These are phyloP conservation scores for Chymomyza costata DNA, from an alignment of 1,140 invertebrate species.

Conservation along the genomic window DNA sequence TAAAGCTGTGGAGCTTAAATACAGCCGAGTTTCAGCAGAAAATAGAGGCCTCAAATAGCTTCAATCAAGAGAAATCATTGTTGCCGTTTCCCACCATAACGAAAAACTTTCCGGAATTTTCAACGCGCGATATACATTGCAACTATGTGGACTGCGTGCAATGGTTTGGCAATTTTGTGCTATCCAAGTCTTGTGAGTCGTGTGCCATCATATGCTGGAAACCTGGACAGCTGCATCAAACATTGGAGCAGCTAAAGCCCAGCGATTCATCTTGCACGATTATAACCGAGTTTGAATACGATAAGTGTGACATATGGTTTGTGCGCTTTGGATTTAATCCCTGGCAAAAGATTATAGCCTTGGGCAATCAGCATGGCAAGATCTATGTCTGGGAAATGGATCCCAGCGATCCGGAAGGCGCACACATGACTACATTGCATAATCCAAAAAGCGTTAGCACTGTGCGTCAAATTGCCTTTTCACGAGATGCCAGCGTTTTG, in stretches of 20 bases:
- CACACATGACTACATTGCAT: constrained; percentile 85
- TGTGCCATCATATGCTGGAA: constrained; percentile 82
- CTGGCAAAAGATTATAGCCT: constrained; percentile 88
- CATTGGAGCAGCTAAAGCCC: constrained; percentile 51
- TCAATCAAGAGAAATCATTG: constrained; percentile 83
- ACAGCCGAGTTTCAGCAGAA: constrained; percentile 90
- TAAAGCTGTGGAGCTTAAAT: constrained; percentile 95
- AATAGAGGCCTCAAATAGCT: constrained; percentile 90
- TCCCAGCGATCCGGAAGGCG: constrained; percentile 85
- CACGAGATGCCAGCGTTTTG: constrained; percentile 88
- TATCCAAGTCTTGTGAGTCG: constrained; percentile 98
- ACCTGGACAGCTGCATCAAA: constrained; percentile 62
- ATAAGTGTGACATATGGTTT: constrained; percentile 99
- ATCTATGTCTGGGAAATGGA: constrained; percentile 97
- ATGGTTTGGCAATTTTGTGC: constrained; percentile 96
- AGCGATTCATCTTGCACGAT: constrained; percentile 70
- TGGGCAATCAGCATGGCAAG: constrained; percentile 94
- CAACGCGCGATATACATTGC: constrained; percentile 96
- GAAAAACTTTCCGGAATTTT: constrained; percentile 97
- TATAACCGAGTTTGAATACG: constrained; percentile 93
- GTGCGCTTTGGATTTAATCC: constrained; percentile 96
- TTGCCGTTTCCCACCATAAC: constrained; percentile 92
- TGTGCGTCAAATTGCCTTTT: constrained; percentile 92
- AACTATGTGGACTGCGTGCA: constrained; percentile 99
- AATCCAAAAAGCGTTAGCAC: constrained; percentile 91